A percentile compares a stretch with the other conserved stretches of the same genome.
These are phyloP conservation scores for Aplodontia rufa DNA, from an alignment of 2,113 vertebrate species.

Conservation along the genomic window DNA sequence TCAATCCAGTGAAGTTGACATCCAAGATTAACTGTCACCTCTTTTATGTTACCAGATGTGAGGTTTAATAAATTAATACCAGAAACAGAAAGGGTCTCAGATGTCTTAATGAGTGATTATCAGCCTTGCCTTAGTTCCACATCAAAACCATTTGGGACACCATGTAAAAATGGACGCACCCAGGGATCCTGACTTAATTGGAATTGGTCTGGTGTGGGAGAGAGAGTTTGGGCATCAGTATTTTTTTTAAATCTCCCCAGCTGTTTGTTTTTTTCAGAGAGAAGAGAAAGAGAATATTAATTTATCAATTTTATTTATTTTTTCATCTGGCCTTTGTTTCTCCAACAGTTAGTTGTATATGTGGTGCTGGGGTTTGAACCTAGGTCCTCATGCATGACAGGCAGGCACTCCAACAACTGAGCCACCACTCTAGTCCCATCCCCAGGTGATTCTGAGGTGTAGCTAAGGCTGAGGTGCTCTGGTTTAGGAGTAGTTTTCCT, in stretches of 20 bases:
- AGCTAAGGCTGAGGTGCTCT: neutral
- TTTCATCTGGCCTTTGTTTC: no score
- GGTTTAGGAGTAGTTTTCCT: neutral
- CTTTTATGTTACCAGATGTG: neutral
- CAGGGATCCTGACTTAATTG: neutral
- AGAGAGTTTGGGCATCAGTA: neutral
- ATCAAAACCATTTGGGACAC: neutral
- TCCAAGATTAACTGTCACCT: neutral
- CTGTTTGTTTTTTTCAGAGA: no score
- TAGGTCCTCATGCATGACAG: no score
- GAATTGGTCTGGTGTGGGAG: neutral
- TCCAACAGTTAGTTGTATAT: no score
- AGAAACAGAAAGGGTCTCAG: neutral
- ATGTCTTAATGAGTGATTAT: slow-evolving; percentile 5
- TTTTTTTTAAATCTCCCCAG: no score
- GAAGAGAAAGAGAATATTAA: no score
- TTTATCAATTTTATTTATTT: no score
- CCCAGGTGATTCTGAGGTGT: neutral
- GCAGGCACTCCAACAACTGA: no score
- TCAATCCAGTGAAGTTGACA: neutral
- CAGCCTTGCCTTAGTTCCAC: neutral
- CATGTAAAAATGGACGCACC: neutral
- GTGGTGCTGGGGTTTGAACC: no score
- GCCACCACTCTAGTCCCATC: no score
- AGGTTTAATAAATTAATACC: slow-evolving; percentile 6